phyloP scores from a whole-genome alignment of 64 coral and sea anemone species.

The Exaiptasia diaphana region DNA sequence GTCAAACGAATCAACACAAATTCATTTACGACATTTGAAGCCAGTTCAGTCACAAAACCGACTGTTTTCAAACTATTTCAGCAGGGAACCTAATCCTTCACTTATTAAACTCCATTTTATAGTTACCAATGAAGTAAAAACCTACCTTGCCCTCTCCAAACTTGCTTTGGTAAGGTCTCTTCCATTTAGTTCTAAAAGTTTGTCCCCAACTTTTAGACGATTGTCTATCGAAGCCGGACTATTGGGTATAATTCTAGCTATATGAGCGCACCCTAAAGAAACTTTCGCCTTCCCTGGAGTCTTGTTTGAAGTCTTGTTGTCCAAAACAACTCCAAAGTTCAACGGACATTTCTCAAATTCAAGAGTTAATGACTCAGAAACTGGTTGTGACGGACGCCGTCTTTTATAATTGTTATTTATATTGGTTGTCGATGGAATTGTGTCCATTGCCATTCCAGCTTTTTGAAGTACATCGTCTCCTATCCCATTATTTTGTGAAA shows the following conservation, averaged over 20 bases:
- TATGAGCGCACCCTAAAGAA: conserved; percentile 22
- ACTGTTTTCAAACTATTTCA: no score
- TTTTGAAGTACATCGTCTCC: no score
- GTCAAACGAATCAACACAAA: no score
- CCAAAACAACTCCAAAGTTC: conserved; percentile 52
- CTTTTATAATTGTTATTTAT: background rate
- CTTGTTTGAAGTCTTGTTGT: background rate
- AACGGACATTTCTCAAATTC: conserved; percentile 56
- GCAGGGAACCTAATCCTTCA: no score
- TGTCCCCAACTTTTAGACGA: conserved; percentile 45
- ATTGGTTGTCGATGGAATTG: no score
- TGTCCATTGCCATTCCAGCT: no score
- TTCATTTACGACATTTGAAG: no score
- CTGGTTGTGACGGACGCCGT: conserved; percentile 8
- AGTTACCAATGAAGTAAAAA: background rate
- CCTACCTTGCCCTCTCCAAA: conserved; percentile 47
- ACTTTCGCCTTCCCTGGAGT: conserved; percentile 1
- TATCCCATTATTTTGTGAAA: no score
- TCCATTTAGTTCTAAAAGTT: conserved; percentile 60
- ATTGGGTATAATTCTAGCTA: conserved; percentile 27
- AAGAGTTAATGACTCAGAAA: background rate
- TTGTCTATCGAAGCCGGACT: conserved; percentile 26
- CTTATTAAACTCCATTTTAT: no score
- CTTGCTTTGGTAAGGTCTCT: conserved; percentile 43
- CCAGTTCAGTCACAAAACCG: no score